These are phyloP conservation scores for Eustalomyia histrio DNA, from an alignment of 2,888 invertebrate species.

Conservation along the genomic window DNA sequence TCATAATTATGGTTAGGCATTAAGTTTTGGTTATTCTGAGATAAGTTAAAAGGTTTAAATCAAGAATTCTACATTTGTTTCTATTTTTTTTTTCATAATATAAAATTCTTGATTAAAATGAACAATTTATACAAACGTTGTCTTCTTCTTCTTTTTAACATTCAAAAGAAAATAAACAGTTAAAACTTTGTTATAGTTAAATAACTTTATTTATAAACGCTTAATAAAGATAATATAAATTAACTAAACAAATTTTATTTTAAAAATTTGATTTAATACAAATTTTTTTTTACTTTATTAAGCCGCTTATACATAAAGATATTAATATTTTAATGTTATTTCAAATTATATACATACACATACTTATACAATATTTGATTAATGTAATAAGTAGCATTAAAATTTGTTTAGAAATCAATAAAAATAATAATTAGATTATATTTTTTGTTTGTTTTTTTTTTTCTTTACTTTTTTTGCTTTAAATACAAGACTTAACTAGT, in stretches of 20 bases:
- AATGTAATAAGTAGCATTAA: slow-evolving; percentile 47
- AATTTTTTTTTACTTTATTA: too few relatives aligned
- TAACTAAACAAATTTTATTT: too few relatives aligned
- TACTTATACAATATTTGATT: slow-evolving; percentile 29
- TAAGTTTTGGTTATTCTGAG: too few relatives aligned
- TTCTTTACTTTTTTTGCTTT: too few relatives aligned
- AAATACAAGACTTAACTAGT: slow-evolving; percentile 20
- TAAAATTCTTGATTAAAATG: background rate
- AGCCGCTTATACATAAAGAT: too few relatives aligned
- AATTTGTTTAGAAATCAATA: slow-evolving; percentile 16
- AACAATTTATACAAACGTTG: background rate
- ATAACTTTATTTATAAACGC: too few relatives aligned
- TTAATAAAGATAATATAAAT: too few relatives aligned
- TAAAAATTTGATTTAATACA: too few relatives aligned
- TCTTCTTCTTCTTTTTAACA: background rate
- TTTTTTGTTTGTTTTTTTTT: too few relatives aligned
- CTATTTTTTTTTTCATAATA: background rate
- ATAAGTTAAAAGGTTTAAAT: too few relatives aligned
- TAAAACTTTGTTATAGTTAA: slow-evolving; percentile 29
- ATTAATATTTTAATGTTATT: slow-evolving; percentile 26
- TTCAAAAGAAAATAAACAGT: slow-evolving; percentile 9
- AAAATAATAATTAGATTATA: slow-evolving; percentile 12
- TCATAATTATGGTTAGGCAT: too few relatives aligned
- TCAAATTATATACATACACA: slow-evolving; percentile 27
- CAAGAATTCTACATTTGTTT: slow-evolving; percentile 25